Conservation (phyloP, 2,888 invertebrate species). For the Athrips mouffetella region DNA sequence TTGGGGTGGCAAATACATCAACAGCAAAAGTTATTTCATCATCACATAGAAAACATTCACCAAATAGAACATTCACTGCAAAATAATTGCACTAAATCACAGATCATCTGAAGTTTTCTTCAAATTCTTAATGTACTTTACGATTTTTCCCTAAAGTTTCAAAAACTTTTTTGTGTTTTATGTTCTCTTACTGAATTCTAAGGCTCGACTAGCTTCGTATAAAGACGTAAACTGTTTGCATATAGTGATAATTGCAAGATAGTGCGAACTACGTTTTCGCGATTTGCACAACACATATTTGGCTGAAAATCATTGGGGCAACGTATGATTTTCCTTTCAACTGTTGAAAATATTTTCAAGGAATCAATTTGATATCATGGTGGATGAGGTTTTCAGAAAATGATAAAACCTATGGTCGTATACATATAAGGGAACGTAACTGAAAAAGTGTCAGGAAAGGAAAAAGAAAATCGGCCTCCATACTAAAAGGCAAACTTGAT, state of each 20-base stretch:
- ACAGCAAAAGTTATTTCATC: slow-evolving; percentile 8
- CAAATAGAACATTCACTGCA: too few species aligned
- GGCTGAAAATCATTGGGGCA: slow-evolving; percentile 10
- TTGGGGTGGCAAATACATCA: too few species aligned
- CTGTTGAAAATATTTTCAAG: not conserved
- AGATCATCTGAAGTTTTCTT: not conserved
- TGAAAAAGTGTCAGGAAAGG: too few species aligned
- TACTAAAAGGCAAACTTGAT: too few species aligned
- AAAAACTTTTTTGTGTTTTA: not conserved
- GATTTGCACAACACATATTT: slow-evolving; percentile 29
- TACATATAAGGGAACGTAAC: too few species aligned
- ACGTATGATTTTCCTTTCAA: not conserved
- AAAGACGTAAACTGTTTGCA: slow-evolving; percentile 37
- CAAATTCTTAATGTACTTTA: too few species aligned
- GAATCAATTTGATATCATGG: too few species aligned
- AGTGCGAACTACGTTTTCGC: slow-evolving; percentile 33
- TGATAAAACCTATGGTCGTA: too few species aligned
- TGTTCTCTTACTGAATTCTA: not conserved
- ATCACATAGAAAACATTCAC: not conserved
- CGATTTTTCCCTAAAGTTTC: not conserved
- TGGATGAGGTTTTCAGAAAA: too few species aligned
- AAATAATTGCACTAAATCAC: not conserved
- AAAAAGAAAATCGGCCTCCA: too few species aligned
- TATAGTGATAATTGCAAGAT: slow-evolving; percentile 46
- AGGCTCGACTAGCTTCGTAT: not conserved